Conservation (phyloP, 2,888 invertebrate genomes). For the Hirtodrosophila cameraria region DNA sequence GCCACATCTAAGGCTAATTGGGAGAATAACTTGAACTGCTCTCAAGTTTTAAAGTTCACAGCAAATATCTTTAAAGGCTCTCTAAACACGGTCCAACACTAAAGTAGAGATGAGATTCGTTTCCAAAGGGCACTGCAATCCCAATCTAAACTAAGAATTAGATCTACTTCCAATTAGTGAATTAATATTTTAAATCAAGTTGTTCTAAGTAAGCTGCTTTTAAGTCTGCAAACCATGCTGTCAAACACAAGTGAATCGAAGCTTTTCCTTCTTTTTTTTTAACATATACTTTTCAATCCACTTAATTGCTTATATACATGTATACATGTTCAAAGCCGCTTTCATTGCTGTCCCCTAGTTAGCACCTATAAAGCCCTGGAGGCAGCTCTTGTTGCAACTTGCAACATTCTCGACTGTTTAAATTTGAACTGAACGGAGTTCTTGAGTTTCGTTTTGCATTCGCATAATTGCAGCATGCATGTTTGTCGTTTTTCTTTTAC, state of each 20-base stretch:
- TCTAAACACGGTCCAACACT: no score
- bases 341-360: not conserved
- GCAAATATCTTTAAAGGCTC: no score
- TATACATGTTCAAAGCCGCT: not conserved
- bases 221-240: no score
- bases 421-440: not conserved
- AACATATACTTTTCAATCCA: not conserved
- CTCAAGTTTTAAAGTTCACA: no score
- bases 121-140: no score
- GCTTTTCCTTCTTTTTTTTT: not conserved
- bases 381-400: not conserved
- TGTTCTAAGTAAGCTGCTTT: no score
- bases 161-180: no score
- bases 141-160: no score
- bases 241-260: not conserved
- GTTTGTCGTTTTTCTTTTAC: slow-evolving; percentile 12
- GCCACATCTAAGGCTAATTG: no score
- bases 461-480: slow-evolving; percentile 40
- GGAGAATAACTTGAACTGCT: no score
- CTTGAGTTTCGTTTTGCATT: slow-evolving; percentile 11
- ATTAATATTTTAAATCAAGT: no score
- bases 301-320: slow-evolving; percentile 1
- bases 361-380: not conserved
- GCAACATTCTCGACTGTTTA: not conserved
- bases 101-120: no score